Evolutionary conservation across 2,113 vertebrate genomes (phyloP).

Genomic region (Anhinga anhinga): DNA sequence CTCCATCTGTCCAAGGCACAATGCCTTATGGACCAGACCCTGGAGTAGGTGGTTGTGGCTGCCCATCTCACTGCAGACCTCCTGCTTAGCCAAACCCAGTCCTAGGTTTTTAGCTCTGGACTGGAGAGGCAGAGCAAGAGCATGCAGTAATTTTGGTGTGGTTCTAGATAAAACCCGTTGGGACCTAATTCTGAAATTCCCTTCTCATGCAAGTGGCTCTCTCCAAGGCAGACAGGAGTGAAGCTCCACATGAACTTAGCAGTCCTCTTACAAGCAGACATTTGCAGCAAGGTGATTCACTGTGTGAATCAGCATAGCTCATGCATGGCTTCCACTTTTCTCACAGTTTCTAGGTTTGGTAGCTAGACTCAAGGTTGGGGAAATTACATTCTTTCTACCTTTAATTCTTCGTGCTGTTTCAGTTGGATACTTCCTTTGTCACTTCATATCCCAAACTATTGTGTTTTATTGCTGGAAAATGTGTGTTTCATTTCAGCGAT

Average conservation of each 20-base stretch:
- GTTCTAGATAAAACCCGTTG: background rate
- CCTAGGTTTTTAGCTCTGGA: background rate
- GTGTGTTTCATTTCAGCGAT: background rate
- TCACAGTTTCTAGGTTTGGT: background rate
- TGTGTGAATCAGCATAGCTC: background rate
- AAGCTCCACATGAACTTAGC: background rate
- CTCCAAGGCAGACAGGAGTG: background rate
- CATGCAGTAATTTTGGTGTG: accelerated
- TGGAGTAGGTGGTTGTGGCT: background rate
- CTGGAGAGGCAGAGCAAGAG: background rate
- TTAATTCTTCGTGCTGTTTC: conserved; percentile 30
- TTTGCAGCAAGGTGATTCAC: background rate
- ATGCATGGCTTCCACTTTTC: background rate
- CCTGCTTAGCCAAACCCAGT: background rate
- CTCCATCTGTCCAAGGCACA: background rate
- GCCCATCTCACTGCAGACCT: background rate
- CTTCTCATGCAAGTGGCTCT: background rate
- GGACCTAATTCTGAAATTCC: background rate
- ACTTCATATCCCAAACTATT: conserved; percentile 39
- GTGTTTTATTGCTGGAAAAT: conserved; percentile 55
- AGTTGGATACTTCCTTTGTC: conserved; percentile 46
- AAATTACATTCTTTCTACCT: background rate
- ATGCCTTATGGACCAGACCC: too few relatives aligned
- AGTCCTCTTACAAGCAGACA: background rate
- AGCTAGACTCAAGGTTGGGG: background rate